Evolutionary conservation across 2,797 vertebrate genomes (phyloP).

Genomic region (Sebastes iracundus): DNA sequence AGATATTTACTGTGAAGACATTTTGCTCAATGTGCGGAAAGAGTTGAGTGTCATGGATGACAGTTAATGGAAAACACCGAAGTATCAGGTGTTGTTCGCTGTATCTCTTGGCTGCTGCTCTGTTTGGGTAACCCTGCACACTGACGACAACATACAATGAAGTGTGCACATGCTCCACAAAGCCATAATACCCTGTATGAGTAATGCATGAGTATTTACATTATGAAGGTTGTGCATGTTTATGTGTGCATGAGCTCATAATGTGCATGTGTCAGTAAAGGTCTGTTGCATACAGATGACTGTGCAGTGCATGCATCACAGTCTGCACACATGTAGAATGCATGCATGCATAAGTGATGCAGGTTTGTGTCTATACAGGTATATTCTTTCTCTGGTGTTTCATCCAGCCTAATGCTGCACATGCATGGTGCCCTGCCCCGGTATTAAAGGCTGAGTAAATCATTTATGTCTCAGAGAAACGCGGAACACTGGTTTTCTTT

Average conservation of each 20-base stretch:
- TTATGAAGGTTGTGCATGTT: background rate
- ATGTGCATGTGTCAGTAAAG: background rate
- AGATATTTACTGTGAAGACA: slow-evolving; percentile 6
- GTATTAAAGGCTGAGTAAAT: slow-evolving; percentile 72
- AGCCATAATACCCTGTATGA: background rate
- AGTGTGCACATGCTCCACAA: slow-evolving; percentile 3
- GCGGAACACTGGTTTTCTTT: slow-evolving; percentile 72
- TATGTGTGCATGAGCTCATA: background rate
- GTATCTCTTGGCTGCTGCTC: slow-evolving; percentile 59
- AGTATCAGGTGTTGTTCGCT: slow-evolving; percentile 52
- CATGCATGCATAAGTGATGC: background rate
- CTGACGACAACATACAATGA: slow-evolving; percentile 18
- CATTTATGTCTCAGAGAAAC: slow-evolving; percentile 68
- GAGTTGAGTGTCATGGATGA: slow-evolving; percentile 43
- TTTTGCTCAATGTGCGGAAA: slow-evolving; percentile 28
- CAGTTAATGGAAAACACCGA: slow-evolving; percentile 60
- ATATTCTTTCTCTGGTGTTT: slow-evolving; percentile 25
- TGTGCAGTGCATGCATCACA: background rate
- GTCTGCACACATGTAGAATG: background rate
- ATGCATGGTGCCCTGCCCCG: slow-evolving; percentile 46
- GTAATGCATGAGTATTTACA: background rate
- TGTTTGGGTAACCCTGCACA: slow-evolving; percentile 70
- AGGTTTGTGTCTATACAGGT: background rate
- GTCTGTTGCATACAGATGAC: background rate
- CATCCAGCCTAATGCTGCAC: slow-evolving; percentile 13